Percentiles rank a stretch among this genome's conserved stretches.
phyloP scores from a whole-genome alignment of 1,140 invertebrate species.

The Magallana ariakensis region DNA sequence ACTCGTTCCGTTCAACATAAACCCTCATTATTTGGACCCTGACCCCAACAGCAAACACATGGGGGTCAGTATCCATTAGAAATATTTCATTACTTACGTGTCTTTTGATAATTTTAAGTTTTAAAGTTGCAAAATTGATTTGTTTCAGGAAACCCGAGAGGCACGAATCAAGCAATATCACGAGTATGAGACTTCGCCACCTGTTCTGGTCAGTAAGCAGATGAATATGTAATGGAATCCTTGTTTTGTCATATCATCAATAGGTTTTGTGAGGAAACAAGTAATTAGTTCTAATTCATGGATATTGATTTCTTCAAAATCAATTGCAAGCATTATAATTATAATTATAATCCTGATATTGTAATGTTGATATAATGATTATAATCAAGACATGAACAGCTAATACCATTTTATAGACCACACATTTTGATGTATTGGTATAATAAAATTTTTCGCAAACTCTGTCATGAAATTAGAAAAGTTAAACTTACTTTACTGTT shows the following conservation, averaged over 20 bases:
- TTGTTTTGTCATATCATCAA: neutral
- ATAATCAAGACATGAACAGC: too few relatives aligned
- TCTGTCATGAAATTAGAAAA: too few relatives aligned
- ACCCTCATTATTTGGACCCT: constrained; percentile 89
- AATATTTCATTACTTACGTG: neutral
- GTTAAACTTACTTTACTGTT: too few relatives aligned
- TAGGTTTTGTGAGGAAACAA: neutral
- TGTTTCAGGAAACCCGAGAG: constrained; percentile 74
- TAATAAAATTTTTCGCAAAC: too few relatives aligned
- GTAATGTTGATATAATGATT: too few relatives aligned
- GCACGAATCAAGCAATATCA: constrained; percentile 64
- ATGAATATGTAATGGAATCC: too few relatives aligned
- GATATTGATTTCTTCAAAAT: too few relatives aligned
- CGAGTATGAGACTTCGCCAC: constrained; percentile 63
- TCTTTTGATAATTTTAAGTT: too few relatives aligned
- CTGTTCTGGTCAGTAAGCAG: constrained; percentile 61
- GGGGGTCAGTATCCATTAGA: constrained; percentile 78
- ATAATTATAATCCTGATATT: too few relatives aligned
- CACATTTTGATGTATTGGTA: too few relatives aligned
- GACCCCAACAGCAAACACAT: constrained; percentile 84
- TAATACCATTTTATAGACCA: too few relatives aligned
- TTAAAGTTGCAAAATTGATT: neutral
- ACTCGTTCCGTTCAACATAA: constrained; percentile 91
- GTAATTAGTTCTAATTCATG: neutral
- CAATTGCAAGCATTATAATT: too few relatives aligned